Evolutionary conservation across 2,113 vertebrate species (phyloP).

Genomic region (Pollimyrus isidori): DNA sequence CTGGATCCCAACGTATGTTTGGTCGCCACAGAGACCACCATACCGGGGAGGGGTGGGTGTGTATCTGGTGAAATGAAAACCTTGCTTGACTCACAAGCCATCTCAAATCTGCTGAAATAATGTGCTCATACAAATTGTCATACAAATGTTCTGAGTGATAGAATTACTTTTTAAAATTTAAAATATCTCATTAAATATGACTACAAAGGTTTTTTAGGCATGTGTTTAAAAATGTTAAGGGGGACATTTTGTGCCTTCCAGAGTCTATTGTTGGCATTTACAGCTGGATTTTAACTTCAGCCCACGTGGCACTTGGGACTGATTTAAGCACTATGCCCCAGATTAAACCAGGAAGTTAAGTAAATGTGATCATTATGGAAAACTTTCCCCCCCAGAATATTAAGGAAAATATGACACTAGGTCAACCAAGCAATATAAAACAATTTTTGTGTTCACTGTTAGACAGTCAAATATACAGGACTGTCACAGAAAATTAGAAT

Average conservation of each 20-base stretch:
- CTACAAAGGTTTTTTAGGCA: neutral
- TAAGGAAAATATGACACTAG: neutral
- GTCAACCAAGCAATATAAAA: neutral
- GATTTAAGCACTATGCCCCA: neutral
- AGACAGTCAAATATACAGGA: neutral
- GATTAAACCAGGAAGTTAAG: neutral
- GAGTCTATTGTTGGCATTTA: neutral
- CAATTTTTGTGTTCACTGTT: neutral
- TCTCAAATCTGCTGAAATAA: neutral
- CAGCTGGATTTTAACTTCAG: neutral
- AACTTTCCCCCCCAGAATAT: neutral
- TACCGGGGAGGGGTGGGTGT: neutral
- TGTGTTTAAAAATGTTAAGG: neutral
- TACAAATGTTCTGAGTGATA: neutral
- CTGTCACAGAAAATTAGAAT: no score
- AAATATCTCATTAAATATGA: neutral
- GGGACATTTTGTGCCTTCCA: neutral
- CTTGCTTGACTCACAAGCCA: neutral
- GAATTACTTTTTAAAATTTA: neutral
- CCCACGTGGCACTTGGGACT: neutral
- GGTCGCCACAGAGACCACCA: neutral
- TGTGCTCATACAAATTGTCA: neutral
- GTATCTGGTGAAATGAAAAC: neutral
- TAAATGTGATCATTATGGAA: neutral
- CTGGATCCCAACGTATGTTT: slow-evolving; percentile 85